Evolutionary conservation across 2,113 vertebrate species (phyloP), one percentile per base, ranked within the genome.

Genomic region (Alectura lathami): DNA sequence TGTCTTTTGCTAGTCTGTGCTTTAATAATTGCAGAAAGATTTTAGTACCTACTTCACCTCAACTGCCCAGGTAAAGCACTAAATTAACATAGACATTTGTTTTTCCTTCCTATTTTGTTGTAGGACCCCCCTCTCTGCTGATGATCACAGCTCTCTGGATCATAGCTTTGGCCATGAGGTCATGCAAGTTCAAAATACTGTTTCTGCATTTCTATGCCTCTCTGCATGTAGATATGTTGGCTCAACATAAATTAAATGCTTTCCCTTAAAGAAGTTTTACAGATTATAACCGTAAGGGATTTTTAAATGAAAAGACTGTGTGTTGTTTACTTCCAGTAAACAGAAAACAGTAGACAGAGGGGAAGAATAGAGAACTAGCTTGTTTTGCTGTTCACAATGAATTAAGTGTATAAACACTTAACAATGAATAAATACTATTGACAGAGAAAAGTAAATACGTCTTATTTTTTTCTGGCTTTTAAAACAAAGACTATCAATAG

Each of bases 401-500:
- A 96, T 89, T 85, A 86, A 93, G 34, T 22, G 22, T 50, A 47
- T 83, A 94, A 94, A 94, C 83, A 34, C 67, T 94, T 86, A 80
- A 83, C 75, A 95, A 91, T 94, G 93, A 83, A 69, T 85, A 88
- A 92, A 91, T 29, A 27, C 27, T 66, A 93, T 75, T 89, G 72
- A 89, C 75, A 91, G 40, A 95, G 50, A 80, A 91, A 95, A 95
- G 63, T 80, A 95, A 95, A 88, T 89, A 83, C 0, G 3, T 93
- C 85, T 89, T 95, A 7, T 67, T 77, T 92, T 82, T 83, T 62
- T 22, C 75, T 86, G 51, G 23, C 64, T 93, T 95, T 95, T 80
- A 64, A 95, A 94, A 80, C 68, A 94, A 77, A 94, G 67, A 80
- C 32, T 89, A 93, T 91, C 94, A 93, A 96, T 91, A 83, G 29